Base-by-base conservation (phyloP, 2,113 vertebrate species). In the Chascanopsetta lugubris region DNA sequence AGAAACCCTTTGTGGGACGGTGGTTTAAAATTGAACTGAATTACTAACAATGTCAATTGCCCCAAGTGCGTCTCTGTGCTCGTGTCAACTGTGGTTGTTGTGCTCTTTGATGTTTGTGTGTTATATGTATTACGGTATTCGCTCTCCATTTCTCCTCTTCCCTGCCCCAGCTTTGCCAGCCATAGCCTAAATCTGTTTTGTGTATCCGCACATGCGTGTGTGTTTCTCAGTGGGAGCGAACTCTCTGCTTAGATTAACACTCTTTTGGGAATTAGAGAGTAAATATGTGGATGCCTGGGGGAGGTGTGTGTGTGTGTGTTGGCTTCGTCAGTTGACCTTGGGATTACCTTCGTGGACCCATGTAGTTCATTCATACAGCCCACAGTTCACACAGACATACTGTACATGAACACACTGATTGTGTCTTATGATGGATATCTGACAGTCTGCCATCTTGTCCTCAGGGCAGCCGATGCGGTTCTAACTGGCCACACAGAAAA, bases 381-480 rank as follows among this genome's bases (percentile, higher is more conserved):
- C 58, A 49, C 21, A 5, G 5, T 49, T 42, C 69, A 21, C 54
- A 30, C 25, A 47, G 42, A 48, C 74, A 53, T 8, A n/a, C n/a
- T n/a, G n/a, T 29, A 29, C 34, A 49, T 17, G 53, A n/a, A n/a
- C 42, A 18, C 55, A 59, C 25, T 54, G 69, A 61, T 83, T 80
- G 49, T 77, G 59, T 79, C 75, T 73, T 50, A 74, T 85, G 77
- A 79, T 73, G 77, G 83, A 84, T 75, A 59, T 65, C 51, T 63
- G 69, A 70, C 72, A 76, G 8, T 82, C 45, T 85, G 53, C 58
- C 82, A 59, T 88, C 13, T 89, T 71, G 84, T 78, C 87, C 71
- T 79, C 90, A 99, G 97, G 93, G 97, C 97, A 88, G 97, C 97
- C 75, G 96, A 99, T 92, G 94, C 96, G 57, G 97, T 99, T 69